These are phyloP conservation scores for Drosophila watanabei DNA, from an alignment of 1,140 invertebrate species.

Conservation along the genomic window DNA sequence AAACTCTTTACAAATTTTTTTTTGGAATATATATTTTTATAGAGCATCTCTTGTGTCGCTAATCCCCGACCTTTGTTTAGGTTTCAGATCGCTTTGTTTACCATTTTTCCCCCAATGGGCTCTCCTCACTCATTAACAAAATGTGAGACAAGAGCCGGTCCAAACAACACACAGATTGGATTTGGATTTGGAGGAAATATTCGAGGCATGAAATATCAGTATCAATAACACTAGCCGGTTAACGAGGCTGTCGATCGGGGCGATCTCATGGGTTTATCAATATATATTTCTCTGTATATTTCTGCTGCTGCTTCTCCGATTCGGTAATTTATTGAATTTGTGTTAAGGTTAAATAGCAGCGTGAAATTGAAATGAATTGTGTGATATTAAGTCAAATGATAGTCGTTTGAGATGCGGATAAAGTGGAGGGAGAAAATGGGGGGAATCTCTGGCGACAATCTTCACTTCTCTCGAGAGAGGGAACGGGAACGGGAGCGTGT, in stretches of 20 bases:
- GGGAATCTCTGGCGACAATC: conserved; percentile 6
- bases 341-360: conserved; percentile 68
- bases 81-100: conserved; percentile 16
- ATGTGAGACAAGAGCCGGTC: conserved; percentile 10
- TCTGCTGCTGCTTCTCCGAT: conserved; percentile 3
- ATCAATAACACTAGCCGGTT: conserved; percentile 37
- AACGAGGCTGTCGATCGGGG: conserved; percentile 43
- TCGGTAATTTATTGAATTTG: conserved; percentile 59
- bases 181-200: conserved; percentile 14
- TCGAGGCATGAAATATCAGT: conserved; percentile 46
- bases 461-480: not conserved
- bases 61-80: not conserved
- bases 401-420: conserved; percentile 21
- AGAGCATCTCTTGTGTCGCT: not conserved
- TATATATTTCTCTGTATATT: conserved; percentile 11
- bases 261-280: conserved; percentile 49
- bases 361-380: conserved; percentile 76
- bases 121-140: conserved; percentile 33
- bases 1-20: not conserved
- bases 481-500: not conserved
- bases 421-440: not conserved
- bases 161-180: conserved; percentile 4
- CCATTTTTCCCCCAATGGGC: conserved; percentile 2
- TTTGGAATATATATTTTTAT: too few species aligned
- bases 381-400: conserved; percentile 34